phyloP scores from a whole-genome alignment of 2,888 invertebrate species.

The Brachyptera risi region DNA sequence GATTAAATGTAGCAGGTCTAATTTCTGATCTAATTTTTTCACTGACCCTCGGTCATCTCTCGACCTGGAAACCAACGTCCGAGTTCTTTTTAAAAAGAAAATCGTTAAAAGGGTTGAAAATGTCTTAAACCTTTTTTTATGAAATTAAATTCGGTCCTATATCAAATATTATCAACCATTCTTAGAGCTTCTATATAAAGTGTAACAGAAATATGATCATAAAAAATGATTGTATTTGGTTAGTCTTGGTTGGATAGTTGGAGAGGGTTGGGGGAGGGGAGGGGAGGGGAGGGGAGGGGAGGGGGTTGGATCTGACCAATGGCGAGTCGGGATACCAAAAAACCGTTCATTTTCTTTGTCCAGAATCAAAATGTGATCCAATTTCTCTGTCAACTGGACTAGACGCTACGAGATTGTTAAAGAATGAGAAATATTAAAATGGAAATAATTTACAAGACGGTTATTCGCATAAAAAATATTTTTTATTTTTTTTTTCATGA shows the following conservation, averaged over 20 bases:
- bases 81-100: neutral
- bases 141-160: too few relatives aligned
- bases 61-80: neutral
- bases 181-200: neutral
- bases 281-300: neutral
- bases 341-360: neutral
- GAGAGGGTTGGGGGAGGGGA: neutral
- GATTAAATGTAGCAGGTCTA: slow-evolving; percentile 12
- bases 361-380: neutral
- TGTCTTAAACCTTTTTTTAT: neutral
- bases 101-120: neutral
- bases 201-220: slow-evolving; percentile 2
- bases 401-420: too few relatives aligned
- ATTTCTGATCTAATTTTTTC: slow-evolving; percentile 15
- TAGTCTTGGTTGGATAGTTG: neutral
- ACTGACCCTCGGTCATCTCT: slow-evolving; percentile 11
- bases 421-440: too few relatives aligned
- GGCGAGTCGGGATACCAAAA: neutral
- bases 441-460: too few relatives aligned
- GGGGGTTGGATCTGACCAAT: neutral
- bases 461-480: too few relatives aligned
- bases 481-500: too few relatives aligned
- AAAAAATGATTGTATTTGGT: neutral
- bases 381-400: too few relatives aligned
- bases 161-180: slow-evolving; percentile 2